Evolutionary conservation across 2,113 vertebrate genomes (phyloP).

Genomic region (Nettapus auritus): DNA sequence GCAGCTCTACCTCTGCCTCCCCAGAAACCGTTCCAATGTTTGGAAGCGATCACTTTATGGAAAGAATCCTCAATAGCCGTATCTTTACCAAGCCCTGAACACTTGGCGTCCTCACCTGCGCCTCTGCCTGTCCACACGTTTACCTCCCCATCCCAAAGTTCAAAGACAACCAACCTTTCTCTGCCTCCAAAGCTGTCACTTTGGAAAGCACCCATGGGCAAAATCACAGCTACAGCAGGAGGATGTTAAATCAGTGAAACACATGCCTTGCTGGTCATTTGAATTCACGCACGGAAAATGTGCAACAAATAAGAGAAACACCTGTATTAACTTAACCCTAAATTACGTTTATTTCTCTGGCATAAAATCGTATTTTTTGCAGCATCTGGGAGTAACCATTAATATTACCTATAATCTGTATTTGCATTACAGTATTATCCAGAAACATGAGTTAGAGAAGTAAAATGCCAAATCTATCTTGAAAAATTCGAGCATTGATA

Average conservation of each 20-base stretch:
- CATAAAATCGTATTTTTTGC: not conserved
- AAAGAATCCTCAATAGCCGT: not conserved
- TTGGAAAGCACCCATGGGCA: not conserved
- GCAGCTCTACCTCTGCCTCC: not conserved
- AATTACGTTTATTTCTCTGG: not conserved
- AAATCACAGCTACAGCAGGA: not conserved
- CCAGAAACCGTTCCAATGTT: not conserved
- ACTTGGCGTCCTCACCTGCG: accelerated
- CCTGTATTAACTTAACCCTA: not conserved
- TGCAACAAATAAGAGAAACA: not conserved
- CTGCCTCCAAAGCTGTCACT: not conserved
- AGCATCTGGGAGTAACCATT: not conserved
- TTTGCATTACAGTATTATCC: not conserved
- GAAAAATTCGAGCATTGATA: not conserved
- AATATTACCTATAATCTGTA: not conserved
- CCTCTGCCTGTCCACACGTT: not conserved
- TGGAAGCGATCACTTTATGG: not conserved
- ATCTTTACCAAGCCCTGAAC: not conserved
- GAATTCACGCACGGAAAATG: not conserved
- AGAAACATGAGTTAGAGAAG: not conserved
- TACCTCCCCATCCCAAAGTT: not conserved
- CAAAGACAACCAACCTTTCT: not conserved
- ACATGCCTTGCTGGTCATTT: not conserved
- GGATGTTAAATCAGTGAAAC: not conserved
- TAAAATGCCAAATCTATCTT: not conserved